phyloP scores from a whole-genome alignment of 1,140 invertebrate genomes.

The Lepidurus apus region DNA sequence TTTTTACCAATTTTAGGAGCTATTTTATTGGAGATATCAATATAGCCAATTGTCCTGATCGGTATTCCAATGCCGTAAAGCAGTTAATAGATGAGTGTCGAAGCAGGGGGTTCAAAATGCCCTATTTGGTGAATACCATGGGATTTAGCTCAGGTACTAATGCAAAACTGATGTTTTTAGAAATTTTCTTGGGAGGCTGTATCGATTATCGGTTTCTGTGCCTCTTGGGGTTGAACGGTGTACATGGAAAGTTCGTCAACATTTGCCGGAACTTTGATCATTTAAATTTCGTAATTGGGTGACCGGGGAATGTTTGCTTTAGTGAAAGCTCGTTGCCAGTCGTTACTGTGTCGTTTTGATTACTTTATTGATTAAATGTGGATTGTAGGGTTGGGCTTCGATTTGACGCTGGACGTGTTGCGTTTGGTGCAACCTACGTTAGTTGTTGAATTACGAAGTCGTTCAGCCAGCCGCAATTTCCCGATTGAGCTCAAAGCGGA shows the following conservation, averaged over 20 bases:
- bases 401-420: constrained; percentile 42
- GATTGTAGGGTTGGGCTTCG: constrained; percentile 42
- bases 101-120: constrained; percentile 35
- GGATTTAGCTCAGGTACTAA: constrained; percentile 45
- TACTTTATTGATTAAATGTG: not conserved
- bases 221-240: no score
- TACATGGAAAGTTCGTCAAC: no score
- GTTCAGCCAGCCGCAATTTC: constrained; percentile 39
- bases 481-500: constrained; percentile 36
- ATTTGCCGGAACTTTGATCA: no score
- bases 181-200: not conserved
- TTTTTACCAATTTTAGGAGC: constrained; percentile 23
- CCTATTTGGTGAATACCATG: constrained; percentile 48
- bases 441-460: constrained; percentile 43
- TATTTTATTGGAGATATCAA: constrained; percentile 42
- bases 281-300: no score
- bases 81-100: constrained; percentile 39
- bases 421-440: constrained; percentile 41
- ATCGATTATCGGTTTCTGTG: no score
- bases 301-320: no score
- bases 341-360: not conserved
- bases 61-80: constrained; percentile 42
- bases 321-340: not conserved
- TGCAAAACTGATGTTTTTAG: not conserved
- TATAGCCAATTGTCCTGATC: constrained; percentile 39